These are phyloP conservation scores for Tauraco hartlaubi DNA, from an alignment of 2,797 vertebrate genomes.

Conservation along the genomic window DNA sequence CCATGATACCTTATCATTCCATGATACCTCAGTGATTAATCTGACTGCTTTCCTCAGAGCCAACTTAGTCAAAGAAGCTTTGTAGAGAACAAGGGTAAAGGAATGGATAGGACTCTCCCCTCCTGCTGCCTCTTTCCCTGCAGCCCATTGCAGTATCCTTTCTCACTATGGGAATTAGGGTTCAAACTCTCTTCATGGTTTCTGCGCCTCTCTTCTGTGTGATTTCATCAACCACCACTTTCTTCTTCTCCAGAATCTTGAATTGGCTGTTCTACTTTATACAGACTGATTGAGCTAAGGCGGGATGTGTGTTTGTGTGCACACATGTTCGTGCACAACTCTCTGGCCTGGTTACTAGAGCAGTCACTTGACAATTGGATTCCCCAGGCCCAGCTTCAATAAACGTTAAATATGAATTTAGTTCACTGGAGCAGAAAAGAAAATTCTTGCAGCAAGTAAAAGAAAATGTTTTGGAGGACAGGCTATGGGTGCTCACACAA, in stretches of 20 bases:
- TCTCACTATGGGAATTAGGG: neutral
- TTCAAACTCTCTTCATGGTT: neutral
- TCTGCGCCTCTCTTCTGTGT: neutral
- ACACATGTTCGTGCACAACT: neutral
- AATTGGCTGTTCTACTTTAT: neutral
- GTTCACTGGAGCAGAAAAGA: neutral
- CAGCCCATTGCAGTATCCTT: neutral
- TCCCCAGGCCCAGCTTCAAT: neutral
- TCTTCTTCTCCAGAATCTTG: neutral
- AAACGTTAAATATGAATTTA: neutral
- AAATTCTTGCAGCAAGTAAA: neutral
- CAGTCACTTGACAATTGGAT: neutral
- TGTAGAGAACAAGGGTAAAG: neutral
- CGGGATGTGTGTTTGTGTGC: fast-evolving
- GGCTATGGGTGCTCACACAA: neutral
- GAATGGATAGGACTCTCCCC: neutral
- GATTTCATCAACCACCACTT: neutral
- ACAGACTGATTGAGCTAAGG: neutral
- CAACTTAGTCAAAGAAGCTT: neutral
- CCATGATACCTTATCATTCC: neutral
- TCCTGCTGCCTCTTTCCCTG: neutral
- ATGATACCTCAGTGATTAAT: neutral
- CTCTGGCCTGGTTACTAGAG: neutral
- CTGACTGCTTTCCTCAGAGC: neutral
- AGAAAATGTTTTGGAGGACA: neutral